Conservation (phyloP, 1,140 invertebrate species). For the Macrobrachium rosenbergii region DNA sequence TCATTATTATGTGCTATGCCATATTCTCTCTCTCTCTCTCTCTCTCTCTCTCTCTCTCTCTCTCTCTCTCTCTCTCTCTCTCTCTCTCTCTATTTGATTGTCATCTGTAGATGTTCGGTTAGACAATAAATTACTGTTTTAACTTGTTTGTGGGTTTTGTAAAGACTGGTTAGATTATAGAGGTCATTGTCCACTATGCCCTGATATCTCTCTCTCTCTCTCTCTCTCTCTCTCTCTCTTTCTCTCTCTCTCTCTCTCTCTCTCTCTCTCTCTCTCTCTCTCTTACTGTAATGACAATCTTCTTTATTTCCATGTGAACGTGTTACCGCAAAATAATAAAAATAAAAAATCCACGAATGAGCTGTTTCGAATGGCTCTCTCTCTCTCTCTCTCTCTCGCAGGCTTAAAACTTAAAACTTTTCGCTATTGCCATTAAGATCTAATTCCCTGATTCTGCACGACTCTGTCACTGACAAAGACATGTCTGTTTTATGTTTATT, state of each 20-base stretch:
- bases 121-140: not conserved
- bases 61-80: constrained; percentile 22
- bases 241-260: constrained; percentile 23
- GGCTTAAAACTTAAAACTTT: too few species aligned
- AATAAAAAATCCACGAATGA: too few species aligned
- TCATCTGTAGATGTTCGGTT: not conserved
- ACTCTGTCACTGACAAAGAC: too few species aligned
- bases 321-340: too few species aligned
- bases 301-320: too few species aligned
- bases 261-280: constrained; percentile 23
- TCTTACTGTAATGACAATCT: not conserved
- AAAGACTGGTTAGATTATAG: not conserved
- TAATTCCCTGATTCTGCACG: too few species aligned
- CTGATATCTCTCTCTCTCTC: constrained; percentile 17
- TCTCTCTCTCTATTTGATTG: constrained; percentile 13
- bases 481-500: too few species aligned
- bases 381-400: too few species aligned
- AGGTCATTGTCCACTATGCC: not conserved
- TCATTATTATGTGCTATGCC: too few species aligned
- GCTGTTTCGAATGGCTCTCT: too few species aligned
- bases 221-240: constrained; percentile 31
- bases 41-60: constrained; percentile 28
- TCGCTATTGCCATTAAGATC: too few species aligned
- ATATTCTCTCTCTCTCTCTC: constrained; percentile 23
- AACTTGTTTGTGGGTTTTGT: not conserved